Evolutionary conservation across 2,797 vertebrate genomes (phyloP), one percentile per base, ranked within the genome.

Genomic region (Thalassophryne amazonica): DNA sequence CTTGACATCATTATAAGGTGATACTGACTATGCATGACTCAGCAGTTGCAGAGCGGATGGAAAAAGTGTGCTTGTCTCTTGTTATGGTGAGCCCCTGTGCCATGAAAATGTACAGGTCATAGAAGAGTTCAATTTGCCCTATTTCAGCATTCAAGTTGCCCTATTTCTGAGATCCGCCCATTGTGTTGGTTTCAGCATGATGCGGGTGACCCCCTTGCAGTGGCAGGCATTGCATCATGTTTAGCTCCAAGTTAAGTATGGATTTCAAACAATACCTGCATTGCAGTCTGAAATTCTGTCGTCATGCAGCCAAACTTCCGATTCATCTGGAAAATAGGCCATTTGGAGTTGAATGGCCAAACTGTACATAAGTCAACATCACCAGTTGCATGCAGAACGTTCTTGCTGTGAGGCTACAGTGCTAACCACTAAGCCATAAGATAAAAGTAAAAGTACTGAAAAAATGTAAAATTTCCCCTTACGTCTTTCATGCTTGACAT

Each of bases 1-100:
- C 68, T 67, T 59, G 71, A 78, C 71, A 64, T 73, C 64, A 60
- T 69, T 75, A 79, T 69, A 68, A 75, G 71, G 60, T 65, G 69
- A 78, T 81, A 74, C 74, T 68, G 70, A 80, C 66, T 50, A 69
- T 53, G 34, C 41, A 24, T 73, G 78, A 83, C 69, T 84, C 78
- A 67, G 69, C 74, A 52, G 34, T 56, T 58, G 28, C 41, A 23
- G 33, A 43, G 69, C 32, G 65, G 60, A 80, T 65, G 63, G n/a
- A 75, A 47, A 51, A 66, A 62, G 53, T 37, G 8, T 2, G 25
- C 4, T n/a, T n/a, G 5, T 5, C 40, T 33, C 33, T 22, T 17
- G 36, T 60, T 63, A 42, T 7, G 2, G 46, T n/a, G 4, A 17
- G 46, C 32, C 14, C 69, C 4, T 1, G 16, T 54, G 43, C 66